Evolutionary conservation across 1,140 invertebrate genomes (phyloP), one percentile per base, ranked within the genome.

Genomic region (Hestina assimilis): DNA sequence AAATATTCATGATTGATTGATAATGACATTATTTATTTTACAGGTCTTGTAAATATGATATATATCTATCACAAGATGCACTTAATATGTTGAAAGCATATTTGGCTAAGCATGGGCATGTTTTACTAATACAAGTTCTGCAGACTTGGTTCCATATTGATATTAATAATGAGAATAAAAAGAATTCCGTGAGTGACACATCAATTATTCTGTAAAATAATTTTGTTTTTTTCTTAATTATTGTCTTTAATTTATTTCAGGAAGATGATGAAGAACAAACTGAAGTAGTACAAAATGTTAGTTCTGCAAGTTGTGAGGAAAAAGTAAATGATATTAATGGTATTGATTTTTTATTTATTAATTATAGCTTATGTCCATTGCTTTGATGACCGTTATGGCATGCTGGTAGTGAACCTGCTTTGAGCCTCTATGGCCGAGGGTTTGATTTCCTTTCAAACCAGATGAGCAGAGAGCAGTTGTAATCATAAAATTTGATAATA

Each of bases 21-120:
- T 19, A 26, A 8, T n/a, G 14, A 29, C 11, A 50, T n/a, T 45
- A 43, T 24, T 50, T 59, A 19, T 53, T 46, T 84, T 79, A 55
- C 63, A 89, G 89, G 73, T 92, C 91, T 23, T 89, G 90, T 72
- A 94, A 94, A 82, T 94, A 92, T 83, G 92, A 93, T 81, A 87
- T 93, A 46, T 90, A 91, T 60, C 85, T 93, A 56, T 91, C 92
- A 12, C 89, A 92, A 64, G 90, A 91, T 69, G 90, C 93, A n/a
- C 84, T 93, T 12, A 89, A 91, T 59, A 90, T 89, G 56, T 78
- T 94, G 54, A 92, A 91, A 71, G 89, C 90, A 48, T 94, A 91
- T 83, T 79, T 94, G 31, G 89, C 91, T 19, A 92, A 91, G 69
- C 90, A 92, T 71, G 92, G 92, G 1, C 92, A 94, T 86, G 90